Percentiles rank a stretch among this genome's conserved stretches.
These are phyloP conservation scores for Hydrocynus forskahlii DNA, from an alignment of 2,797 vertebrate genomes.

Conservation along the genomic window DNA sequence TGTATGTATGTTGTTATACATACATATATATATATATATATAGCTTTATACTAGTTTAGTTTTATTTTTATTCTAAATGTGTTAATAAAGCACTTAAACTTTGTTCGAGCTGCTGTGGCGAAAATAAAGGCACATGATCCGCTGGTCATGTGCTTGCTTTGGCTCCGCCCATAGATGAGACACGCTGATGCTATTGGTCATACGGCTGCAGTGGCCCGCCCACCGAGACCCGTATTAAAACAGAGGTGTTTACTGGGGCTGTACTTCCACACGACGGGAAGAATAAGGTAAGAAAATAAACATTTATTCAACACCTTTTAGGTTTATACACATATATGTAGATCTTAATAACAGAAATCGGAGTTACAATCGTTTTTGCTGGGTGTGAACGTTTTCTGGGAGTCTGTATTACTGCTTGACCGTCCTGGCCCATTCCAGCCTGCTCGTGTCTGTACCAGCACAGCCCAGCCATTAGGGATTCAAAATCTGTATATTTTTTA, in stretches of 20 bases:
- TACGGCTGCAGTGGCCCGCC: no score
- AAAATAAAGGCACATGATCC: conserved; percentile 56
- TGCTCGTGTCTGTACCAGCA: no score
- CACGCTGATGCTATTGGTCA: no score
- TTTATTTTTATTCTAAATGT: neutral
- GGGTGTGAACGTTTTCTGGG: no score
- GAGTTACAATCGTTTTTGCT: neutral
- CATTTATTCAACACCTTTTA: no score
- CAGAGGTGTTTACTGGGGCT: neutral
- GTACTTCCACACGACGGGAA: rapidly evolving
- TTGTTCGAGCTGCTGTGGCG: neutral
- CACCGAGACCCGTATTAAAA: neutral
- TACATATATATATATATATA: no score
- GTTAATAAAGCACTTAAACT: neutral
- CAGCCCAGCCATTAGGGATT: no score
- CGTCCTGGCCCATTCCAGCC: no score
- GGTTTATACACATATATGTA: neutral
- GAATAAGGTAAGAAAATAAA: neutral
- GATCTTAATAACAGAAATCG: neutral
- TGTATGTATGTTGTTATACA: no score
- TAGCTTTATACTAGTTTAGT: no score
- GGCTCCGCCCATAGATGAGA: conserved; percentile 44
- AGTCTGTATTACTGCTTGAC: no score
- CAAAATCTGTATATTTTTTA: no score
- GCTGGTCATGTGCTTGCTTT: conserved; percentile 18